These are phyloP conservation scores for Sebastes minor DNA, from an alignment of 2,797 vertebrate species.

Conservation along the genomic window DNA sequence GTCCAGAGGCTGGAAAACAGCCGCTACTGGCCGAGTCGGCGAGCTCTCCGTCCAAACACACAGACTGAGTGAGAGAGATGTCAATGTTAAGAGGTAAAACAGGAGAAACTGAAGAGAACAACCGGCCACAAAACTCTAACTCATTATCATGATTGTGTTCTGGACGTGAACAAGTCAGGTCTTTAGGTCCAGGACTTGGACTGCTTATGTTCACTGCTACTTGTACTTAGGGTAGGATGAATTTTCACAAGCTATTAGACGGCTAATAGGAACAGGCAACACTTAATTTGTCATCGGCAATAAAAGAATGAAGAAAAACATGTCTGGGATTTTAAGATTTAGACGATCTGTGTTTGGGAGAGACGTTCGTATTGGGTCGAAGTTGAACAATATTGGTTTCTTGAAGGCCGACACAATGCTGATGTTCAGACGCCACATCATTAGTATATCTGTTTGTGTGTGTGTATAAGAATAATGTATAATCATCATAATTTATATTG, in stretches of 20 bases:
- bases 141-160: conserved; percentile 25
- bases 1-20: conserved; percentile 69
- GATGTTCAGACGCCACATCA: neutral
- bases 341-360: neutral
- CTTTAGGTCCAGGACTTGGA: neutral
- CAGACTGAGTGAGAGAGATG: neutral
- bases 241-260: conserved; percentile 12
- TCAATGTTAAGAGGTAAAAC: neutral
- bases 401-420: neutral
- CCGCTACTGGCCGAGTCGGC: conserved; percentile 57
- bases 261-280: conserved; percentile 2
- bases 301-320: neutral
- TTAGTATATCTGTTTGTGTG: too few species aligned
- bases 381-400: neutral
- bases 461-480: too few species aligned
- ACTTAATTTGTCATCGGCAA: conserved; percentile 3
- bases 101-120: neutral
- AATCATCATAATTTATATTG: too few species aligned
- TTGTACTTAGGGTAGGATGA: neutral
- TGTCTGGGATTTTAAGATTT: neutral
- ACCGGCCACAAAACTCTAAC: neutral
- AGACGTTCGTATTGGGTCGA: neutral
- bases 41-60: conserved; percentile 6
- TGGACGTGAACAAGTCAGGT: neutral
- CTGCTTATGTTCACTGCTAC: conserved; percentile 5